Conservation (phyloP, 2,113 vertebrate genomes). For the Neofelis nebulosa region DNA sequence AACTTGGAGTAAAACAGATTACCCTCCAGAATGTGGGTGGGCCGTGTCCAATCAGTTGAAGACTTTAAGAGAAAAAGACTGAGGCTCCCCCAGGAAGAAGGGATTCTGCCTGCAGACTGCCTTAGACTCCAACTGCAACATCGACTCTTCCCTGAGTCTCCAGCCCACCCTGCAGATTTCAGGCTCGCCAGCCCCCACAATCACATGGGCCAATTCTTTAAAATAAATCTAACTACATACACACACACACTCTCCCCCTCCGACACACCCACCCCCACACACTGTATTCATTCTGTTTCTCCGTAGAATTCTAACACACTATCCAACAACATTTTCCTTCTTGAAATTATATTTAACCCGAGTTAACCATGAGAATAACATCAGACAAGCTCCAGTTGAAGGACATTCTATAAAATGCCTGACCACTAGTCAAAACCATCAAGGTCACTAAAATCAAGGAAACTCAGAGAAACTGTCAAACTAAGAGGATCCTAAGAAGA, state of each 20-base stretch:
- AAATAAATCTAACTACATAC: neutral
- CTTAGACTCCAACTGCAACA: rapidly evolving
- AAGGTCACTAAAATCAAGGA: neutral
- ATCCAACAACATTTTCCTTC: neutral
- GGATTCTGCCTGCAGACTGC: neutral
- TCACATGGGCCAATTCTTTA: neutral
- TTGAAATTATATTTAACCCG: neutral
- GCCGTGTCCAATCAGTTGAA: neutral
- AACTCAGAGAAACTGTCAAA: neutral
- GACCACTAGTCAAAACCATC: neutral
- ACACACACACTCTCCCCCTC: neutral
- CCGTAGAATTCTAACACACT: neutral
- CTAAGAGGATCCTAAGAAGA: too few relatives aligned
- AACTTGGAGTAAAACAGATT: neutral
- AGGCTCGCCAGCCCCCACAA: neutral
- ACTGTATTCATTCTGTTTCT: neutral
- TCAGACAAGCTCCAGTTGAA: neutral
- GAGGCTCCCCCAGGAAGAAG: neutral
- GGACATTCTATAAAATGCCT: neutral
- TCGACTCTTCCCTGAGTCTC: too few relatives aligned
- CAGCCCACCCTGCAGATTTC: too few relatives aligned
- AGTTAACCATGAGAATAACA: neutral
- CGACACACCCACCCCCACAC: rapidly evolving
- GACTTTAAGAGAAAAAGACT: neutral
- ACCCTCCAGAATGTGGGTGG: rapidly evolving